Evolutionary conservation across 2,888 invertebrate genomes (phyloP).

Genomic region (Megamerina dolium): DNA sequence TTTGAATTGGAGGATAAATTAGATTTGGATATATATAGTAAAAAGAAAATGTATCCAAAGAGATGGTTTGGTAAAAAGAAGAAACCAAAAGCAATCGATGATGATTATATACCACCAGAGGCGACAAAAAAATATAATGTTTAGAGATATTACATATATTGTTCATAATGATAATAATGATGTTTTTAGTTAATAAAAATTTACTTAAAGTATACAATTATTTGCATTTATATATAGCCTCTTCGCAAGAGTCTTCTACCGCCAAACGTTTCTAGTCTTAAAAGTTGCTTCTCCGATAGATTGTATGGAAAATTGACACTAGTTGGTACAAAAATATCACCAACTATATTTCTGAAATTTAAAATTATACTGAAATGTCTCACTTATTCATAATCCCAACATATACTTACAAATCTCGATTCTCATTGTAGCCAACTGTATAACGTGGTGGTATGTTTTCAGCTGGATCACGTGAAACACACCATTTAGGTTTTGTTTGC

Average conservation of each 20-base stretch:
- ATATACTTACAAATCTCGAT: constrained; percentile 26
- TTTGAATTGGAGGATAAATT: constrained; percentile 75
- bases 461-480: constrained; percentile 28
- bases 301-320: constrained; percentile 39
- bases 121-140: constrained; percentile 37
- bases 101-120: constrained; percentile 68
- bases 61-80: constrained; percentile 52
- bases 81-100: constrained; percentile 52
- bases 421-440: constrained; percentile 43
- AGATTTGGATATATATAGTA: constrained; percentile 64
- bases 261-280: too few relatives aligned
- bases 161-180: too few relatives aligned
- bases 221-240: too few relatives aligned
- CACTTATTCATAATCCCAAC: background rate
- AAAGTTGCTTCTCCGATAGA: too few relatives aligned
- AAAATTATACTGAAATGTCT: background rate
- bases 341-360: constrained; percentile 31
- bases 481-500: constrained; percentile 27
- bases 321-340: constrained; percentile 43
- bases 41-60: constrained; percentile 50
- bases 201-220: too few relatives aligned
- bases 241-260: too few relatives aligned
- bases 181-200: too few relatives aligned
- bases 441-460: constrained; percentile 34
- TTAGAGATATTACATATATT: too few relatives aligned